Conservation (phyloP, 37 sponge, comb jelly and placozoan species). For the Crambe crambe region DNA sequence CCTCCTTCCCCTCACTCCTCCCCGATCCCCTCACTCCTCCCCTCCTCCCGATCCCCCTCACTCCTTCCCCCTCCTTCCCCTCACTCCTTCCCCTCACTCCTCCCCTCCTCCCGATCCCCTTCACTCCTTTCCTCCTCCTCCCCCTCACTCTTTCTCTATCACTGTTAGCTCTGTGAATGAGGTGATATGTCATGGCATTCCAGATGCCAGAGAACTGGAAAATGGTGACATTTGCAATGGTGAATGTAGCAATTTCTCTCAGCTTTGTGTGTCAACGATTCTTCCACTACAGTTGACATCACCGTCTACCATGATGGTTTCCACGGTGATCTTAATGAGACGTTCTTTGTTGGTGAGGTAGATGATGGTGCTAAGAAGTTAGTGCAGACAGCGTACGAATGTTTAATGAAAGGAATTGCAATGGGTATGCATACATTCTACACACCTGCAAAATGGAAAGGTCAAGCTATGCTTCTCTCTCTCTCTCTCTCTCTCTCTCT, state of each 20-base stretch:
- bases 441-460: background rate
- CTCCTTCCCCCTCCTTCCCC: background rate
- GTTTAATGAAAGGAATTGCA: conserved; percentile 80
- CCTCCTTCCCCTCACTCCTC: background rate
- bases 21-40: background rate
- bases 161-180: conserved; percentile 89
- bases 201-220: conserved; percentile 83
- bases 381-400: conserved; percentile 85
- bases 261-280: background rate
- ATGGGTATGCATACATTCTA: conserved; percentile 52
- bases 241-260: background rate
- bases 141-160: background rate
- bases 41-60: background rate
- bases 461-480: background rate
- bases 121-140: background rate
- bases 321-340: conserved; percentile 98
- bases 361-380: conserved; percentile 74
- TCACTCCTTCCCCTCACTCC: background rate
- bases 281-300: conserved; percentile 64
- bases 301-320: conserved; percentile 86
- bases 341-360: conserved; percentile 90
- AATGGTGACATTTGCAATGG: conserved; percentile 96
- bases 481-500: background rate
- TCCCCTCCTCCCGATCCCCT: background rate
- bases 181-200: conserved; percentile 97